Percentiles rank a stretch among this genome's conserved stretches.
These are phyloP conservation scores for Ammodramus savannarum DNA, from an alignment of 2,113 vertebrate genomes.

Conservation along the genomic window DNA sequence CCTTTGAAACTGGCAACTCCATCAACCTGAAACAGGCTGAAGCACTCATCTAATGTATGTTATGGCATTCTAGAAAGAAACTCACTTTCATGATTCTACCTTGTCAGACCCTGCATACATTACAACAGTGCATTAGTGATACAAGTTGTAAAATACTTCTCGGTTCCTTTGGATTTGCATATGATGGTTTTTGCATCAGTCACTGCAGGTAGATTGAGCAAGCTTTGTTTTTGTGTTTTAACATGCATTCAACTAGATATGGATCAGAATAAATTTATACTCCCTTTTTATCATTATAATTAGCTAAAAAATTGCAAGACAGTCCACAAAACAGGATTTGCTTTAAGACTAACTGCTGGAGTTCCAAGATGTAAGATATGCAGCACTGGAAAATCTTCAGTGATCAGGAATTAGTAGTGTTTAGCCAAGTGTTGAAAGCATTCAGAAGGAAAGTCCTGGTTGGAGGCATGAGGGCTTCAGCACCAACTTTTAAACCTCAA, in stretches of 20 bases:
- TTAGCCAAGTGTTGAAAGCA: constrained; percentile 83
- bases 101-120: constrained; percentile 75
- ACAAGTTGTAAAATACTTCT: constrained; percentile 83
- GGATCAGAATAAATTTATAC: constrained; percentile 85
- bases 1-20: constrained; percentile 62
- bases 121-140: constrained; percentile 84
- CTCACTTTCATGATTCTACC: constrained; percentile 60
- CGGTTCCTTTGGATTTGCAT: constrained; percentile 91
- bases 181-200: constrained; percentile 90
- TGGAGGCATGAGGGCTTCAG: constrained; percentile 86
- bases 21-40: constrained; percentile 65
- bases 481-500: constrained; percentile 90
- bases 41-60: constrained; percentile 43
- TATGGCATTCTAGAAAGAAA: constrained; percentile 60
- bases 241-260: constrained; percentile 95
- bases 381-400: constrained; percentile 79
- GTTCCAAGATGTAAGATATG: constrained; percentile 85
- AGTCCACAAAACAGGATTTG: constrained; percentile 88
- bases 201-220: constrained; percentile 93
- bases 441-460: constrained; percentile 85
- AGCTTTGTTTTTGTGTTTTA: constrained; percentile 83
- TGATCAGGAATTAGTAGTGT: constrained; percentile 80
- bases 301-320: constrained; percentile 94
- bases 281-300: constrained; percentile 88
- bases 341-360: constrained; percentile 81